These are phyloP conservation scores for Cylloceria caligata DNA, from an alignment of 2,888 invertebrate genomes.

Conservation along the genomic window DNA sequence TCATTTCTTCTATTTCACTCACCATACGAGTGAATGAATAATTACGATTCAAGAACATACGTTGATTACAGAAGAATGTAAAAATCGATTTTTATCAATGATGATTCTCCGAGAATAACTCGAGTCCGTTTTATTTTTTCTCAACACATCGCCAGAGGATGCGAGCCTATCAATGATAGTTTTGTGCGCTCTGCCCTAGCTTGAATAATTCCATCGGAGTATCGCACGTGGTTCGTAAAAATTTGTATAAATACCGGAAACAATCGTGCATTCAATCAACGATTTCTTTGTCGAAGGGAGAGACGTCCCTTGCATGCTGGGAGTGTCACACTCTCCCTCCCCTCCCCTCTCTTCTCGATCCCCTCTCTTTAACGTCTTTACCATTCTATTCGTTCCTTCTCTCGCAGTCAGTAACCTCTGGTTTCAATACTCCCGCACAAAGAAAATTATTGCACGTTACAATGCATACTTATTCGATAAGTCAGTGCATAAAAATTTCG, in stretches of 20 bases:
- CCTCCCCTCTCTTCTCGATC: conserved; percentile 13
- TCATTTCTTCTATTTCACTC: conserved; percentile 31
- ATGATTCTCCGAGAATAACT: conserved; percentile 53
- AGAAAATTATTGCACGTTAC: not conserved
- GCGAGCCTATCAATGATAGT: conserved; percentile 21
- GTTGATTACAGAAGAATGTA: conserved; percentile 55
- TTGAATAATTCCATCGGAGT: conserved; percentile 71
- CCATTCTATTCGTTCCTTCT: conserved; percentile 60
- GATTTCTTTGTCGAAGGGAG: conserved; percentile 74
- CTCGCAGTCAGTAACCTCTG: conserved; percentile 65
- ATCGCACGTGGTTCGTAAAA: conserved; percentile 70
- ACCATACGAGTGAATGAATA: not conserved
- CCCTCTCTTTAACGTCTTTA: conserved; percentile 33
- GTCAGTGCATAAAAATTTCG: not conserved
- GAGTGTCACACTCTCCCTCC: conserved; percentile 57
- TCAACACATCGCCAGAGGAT: conserved; percentile 8
- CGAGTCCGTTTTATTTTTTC: conserved; percentile 20
- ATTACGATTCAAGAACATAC: conserved; percentile 44
- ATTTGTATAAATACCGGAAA: conserved; percentile 73
- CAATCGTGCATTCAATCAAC: conserved; percentile 75
- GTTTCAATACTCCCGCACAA: conserved; percentile 42
- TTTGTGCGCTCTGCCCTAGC: conserved; percentile 36
- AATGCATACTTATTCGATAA: conserved; percentile 1
- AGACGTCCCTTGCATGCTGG: conserved; percentile 70
- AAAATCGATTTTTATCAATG: conserved; percentile 61